Evolutionary conservation across 2,888 invertebrate species (phyloP).

Genomic region (Pyrocoelia pectoralis): DNA sequence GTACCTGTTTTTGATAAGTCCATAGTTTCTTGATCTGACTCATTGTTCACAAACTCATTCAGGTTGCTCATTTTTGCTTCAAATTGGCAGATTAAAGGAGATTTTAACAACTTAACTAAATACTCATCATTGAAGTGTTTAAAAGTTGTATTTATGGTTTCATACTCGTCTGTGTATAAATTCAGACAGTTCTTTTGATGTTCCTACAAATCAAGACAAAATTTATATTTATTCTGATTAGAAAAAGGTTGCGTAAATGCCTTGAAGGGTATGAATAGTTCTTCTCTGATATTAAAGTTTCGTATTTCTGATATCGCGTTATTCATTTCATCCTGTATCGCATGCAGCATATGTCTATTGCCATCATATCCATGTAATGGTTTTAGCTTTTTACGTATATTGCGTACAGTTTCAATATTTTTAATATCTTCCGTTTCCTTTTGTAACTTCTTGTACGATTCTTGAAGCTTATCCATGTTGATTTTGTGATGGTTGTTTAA

Average conservation of each 20-base stretch:
- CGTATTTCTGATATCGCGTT: constrained; percentile 21
- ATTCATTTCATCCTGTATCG: constrained; percentile 44
- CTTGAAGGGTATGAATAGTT: constrained; percentile 11
- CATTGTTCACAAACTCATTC: background rate
- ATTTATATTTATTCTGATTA: background rate
- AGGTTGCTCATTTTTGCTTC: constrained; percentile 8
- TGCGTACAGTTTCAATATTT: background rate
- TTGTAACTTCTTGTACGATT: background rate
- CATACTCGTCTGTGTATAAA: background rate
- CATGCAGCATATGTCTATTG: constrained; percentile 44
- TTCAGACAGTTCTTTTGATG: background rate
- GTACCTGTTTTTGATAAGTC: background rate
- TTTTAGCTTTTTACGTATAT: constrained; percentile 45
- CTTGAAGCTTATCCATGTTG: background rate
- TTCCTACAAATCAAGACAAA: background rate
- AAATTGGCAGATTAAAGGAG: constrained; percentile 20
- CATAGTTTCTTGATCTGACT: too few species aligned
- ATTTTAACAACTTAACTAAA: constrained; percentile 3
- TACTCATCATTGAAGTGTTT: background rate
- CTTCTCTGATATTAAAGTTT: constrained; percentile 15
- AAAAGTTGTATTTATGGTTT: background rate
- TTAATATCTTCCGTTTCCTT: background rate
- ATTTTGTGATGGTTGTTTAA: background rate
- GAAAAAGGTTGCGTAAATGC: background rate
- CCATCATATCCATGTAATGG: constrained; percentile 50